phyloP scores from a whole-genome alignment of 1,140 invertebrate species.

The Paraescarpia echinospica region DNA sequence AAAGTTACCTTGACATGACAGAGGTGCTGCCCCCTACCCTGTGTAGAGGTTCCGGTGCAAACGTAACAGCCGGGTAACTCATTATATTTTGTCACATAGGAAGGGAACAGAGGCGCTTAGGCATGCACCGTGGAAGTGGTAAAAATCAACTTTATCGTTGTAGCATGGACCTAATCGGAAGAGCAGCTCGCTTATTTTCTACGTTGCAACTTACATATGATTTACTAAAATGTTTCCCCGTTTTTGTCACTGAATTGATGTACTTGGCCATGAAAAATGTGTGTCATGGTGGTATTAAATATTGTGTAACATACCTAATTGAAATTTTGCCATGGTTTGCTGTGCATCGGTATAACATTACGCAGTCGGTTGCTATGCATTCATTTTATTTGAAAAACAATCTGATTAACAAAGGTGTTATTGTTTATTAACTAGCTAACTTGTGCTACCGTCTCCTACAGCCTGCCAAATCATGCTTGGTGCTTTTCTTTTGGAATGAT shows the following conservation, averaged over 20 bases:
- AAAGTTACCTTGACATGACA: neutral
- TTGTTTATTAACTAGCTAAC: neutral
- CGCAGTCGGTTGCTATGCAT: neutral
- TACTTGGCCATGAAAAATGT: neutral
- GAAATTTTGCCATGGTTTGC: neutral
- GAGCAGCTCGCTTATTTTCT: neutral
- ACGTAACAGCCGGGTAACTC: neutral
- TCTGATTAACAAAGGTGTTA: neutral
- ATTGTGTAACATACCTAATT: neutral
- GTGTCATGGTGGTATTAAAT: neutral
- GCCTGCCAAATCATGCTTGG: neutral
- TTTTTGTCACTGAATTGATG: neutral
- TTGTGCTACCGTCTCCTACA: neutral
- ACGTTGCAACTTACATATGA: neutral
- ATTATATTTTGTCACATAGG: conserved; percentile 12
- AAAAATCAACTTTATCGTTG: neutral
- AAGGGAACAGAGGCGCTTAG: neutral
- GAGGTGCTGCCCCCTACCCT: neutral
- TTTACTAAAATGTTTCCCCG: neutral
- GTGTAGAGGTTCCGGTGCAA: too few relatives aligned
- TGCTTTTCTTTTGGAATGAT: neutral
- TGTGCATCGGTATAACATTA: neutral
- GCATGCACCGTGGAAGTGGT: conserved; percentile 14
- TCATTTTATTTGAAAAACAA: neutral
- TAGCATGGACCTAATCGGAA: neutral